phyloP scores from a whole-genome alignment of 2,888 invertebrate genomes.

The Drosophila mulleri region DNA sequence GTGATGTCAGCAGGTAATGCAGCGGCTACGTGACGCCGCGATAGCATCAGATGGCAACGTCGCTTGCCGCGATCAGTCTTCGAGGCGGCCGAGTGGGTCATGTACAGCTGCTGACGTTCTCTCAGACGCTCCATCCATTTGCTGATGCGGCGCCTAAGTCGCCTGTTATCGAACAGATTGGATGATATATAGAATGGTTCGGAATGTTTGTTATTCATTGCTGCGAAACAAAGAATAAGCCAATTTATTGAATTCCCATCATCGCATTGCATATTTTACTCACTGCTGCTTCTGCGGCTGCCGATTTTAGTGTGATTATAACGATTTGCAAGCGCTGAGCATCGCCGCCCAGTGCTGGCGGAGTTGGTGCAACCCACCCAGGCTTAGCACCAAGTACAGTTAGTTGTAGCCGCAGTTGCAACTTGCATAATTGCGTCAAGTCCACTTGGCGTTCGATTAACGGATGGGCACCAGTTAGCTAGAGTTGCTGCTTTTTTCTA shows the following conservation, averaged over 20 bases:
- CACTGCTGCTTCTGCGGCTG: constrained; percentile 27
- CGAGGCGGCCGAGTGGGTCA: constrained; percentile 35
- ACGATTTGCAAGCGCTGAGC: constrained; percentile 8
- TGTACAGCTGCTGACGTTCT: constrained; percentile 48
- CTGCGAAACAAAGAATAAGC: constrained; percentile 27
- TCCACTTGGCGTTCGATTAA: constrained; percentile 1
- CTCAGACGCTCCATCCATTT: constrained; percentile 69
- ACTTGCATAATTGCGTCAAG: constrained; percentile 76
- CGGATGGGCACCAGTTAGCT: neutral
- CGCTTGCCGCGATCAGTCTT: constrained; percentile 61
- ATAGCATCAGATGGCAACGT: constrained; percentile 28
- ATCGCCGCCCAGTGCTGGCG: constrained; percentile 7
- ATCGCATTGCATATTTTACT: neutral
- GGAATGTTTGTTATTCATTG: constrained; percentile 81
- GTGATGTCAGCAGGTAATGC: constrained; percentile 74
- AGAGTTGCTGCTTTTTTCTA: constrained; percentile 7
- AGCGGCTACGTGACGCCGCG: constrained; percentile 60
- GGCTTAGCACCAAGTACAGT: constrained; percentile 67
- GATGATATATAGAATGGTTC: constrained; percentile 82
- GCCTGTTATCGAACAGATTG: constrained; percentile 80
- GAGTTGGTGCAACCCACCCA: constrained; percentile 23
- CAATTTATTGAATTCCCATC: neutral
- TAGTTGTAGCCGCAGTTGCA: constrained; percentile 56
- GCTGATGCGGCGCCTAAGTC: constrained; percentile 76
- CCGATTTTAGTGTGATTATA: constrained; percentile 10